Evolutionary conservation across 2,113 vertebrate genomes (phyloP).

Genomic region (Clarias magur): DNA sequence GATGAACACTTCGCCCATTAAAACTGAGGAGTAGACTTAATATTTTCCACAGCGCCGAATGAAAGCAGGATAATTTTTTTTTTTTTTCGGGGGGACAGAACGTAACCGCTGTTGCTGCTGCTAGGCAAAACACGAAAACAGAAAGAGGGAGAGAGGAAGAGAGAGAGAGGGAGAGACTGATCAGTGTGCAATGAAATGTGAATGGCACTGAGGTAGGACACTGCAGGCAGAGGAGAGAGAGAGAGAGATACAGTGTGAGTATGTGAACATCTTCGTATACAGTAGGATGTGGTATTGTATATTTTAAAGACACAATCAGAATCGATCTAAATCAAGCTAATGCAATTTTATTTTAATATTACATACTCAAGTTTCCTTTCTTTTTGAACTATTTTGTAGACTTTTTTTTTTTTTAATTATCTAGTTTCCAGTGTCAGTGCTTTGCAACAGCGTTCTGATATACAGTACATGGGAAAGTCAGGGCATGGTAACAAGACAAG

Average conservation of each 20-base stretch:
- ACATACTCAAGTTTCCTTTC: not conserved
- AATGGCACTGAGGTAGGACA: conserved; percentile 42
- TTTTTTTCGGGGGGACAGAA: not conserved
- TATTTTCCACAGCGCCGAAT: conserved; percentile 27
- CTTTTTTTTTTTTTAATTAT: no score
- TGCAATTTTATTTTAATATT: not conserved
- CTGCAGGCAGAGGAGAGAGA: conserved; percentile 23
- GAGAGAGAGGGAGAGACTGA: conserved; percentile 18
- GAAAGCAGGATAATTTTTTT: conserved; percentile 24
- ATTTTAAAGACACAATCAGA: no score
- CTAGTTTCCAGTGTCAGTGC: not conserved
- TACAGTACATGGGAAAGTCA: not conserved
- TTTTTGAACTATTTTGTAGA: not conserved
- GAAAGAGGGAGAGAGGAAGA: not conserved
- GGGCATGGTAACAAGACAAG: not conserved
- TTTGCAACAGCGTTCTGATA: not conserved
- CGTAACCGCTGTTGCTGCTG: conserved; percentile 38
- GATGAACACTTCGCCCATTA: conserved; percentile 27
- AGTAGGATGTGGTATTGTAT: no score
- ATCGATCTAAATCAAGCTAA: no score
- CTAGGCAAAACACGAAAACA: conserved; percentile 22
- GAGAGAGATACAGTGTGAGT: not conserved
- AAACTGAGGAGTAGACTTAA: conserved; percentile 28
- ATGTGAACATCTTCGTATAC: no score
- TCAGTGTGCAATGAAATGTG: conserved; percentile 42